These are phyloP conservation scores for Gobiocypris rarus DNA, from an alignment of 2,113 vertebrate species.

Conservation along the genomic window DNA sequence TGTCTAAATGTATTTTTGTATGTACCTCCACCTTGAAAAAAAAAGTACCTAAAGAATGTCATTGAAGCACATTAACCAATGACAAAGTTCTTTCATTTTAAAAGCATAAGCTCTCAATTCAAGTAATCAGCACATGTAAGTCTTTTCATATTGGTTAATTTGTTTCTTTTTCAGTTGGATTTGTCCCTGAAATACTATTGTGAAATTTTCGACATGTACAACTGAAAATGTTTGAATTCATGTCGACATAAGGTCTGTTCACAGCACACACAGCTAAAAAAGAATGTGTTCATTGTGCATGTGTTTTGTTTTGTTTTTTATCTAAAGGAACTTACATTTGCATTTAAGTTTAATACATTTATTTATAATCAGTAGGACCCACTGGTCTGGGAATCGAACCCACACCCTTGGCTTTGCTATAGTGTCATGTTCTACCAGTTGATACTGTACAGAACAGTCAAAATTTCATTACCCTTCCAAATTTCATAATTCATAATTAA, in stretches of 20 bases:
- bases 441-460: neutral
- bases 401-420: neutral
- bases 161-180: neutral
- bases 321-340: neutral
- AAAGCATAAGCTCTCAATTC: neutral
- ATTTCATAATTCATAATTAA: too few relatives aligned
- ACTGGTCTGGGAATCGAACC: neutral
- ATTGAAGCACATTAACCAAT: conserved; percentile 28
- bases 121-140: neutral
- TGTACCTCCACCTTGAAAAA: conserved; percentile 41
- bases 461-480: too few relatives aligned
- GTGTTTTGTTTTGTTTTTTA: too few relatives aligned
- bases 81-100: neutral
- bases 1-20: conserved; percentile 46
- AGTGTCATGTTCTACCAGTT: neutral
- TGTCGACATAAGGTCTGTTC: too few relatives aligned
- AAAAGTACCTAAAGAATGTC: conserved; percentile 23
- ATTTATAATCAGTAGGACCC: neutral
- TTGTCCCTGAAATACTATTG: neutral
- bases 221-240: too few relatives aligned
- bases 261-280: too few relatives aligned
- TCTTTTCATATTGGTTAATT: neutral
- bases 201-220: too few relatives aligned
- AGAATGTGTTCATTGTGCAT: too few relatives aligned
- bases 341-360: neutral